Evolutionary conservation across 1,140 invertebrate species (phyloP), one percentile per base, ranked within the genome.

Genomic region (Drosophila repleta): DNA sequence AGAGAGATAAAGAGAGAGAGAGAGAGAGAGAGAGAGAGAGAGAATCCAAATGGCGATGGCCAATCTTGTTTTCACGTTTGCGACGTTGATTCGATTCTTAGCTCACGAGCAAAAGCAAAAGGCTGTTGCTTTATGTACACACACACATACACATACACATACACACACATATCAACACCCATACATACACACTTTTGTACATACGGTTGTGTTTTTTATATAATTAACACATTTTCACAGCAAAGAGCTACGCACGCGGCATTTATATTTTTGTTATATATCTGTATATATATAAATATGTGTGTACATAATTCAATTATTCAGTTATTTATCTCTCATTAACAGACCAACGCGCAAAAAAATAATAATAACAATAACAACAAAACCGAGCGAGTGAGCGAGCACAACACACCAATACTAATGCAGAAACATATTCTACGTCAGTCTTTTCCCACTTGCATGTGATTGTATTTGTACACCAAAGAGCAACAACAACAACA

Each of bases 291-390:
- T 65, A 79, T 87, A 88, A 87, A 29, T 69, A 48, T 65, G 39
- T 74, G 46, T 51, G 57, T 46, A 67, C 70, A 79, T 87, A 88
- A 87, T 88, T 87, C 75, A 87, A 87, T 87, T 88, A 87, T 87
- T 88, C 79, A 87, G 80, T 85, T 89, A 83, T 87, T 87, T 87
- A 87, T 87, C 83, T 76, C 76, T 79, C 82, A 87, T 88, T 87
- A 87, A 89, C 83, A 77, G 67, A 17, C 62, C 46, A 39, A 74
- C 32, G 32, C 32, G 62, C 56, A 51, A 75, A 66, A 78, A 55
- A 35, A 60, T n/a, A n/a, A 71, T 63, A 76, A 76, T 70, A 85
- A 83, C 60, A 79, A 79, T 57, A 82, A 74, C 78, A 79, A 79
- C 61, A 80, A 71, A 58, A 65, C 32, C 26, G 15, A 17, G 21